A percentile compares a stretch with the other conserved stretches of the same genome.
These are phyloP conservation scores for Caenorhabditis inopinata DNA, from an alignment of 1,140 invertebrate genomes.

Conservation along the genomic window DNA sequence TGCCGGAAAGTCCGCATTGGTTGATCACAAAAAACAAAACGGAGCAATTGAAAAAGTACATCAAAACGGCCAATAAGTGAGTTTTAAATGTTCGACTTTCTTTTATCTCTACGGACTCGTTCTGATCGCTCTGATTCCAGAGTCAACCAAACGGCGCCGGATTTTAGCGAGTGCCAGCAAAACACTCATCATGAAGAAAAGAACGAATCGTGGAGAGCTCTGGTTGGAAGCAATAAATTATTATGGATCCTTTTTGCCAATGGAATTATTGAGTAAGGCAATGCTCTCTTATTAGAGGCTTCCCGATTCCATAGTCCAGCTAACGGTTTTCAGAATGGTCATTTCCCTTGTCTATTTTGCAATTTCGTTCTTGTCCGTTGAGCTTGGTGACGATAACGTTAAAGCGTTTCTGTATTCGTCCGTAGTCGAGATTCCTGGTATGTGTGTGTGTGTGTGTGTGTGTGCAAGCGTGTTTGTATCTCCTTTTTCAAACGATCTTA, in stretches of 20 bases:
- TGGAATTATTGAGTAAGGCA: neutral
- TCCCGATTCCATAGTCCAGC: no score
- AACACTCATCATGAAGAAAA: neutral
- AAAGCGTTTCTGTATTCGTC: neutral
- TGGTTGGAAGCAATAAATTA: neutral
- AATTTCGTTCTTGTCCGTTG: neutral
- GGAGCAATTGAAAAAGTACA: neutral
- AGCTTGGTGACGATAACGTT: neutral
- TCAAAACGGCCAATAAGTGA: neutral
- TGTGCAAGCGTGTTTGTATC: no score
- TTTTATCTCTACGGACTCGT: neutral
- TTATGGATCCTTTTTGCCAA: neutral
- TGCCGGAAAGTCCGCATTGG: neutral
- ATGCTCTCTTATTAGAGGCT: no score
- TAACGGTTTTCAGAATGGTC: neutral
- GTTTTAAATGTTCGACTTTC: neutral
- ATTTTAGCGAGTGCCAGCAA: neutral
- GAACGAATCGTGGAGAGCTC: neutral
- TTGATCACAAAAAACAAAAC: neutral
- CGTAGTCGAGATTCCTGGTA: neutral
- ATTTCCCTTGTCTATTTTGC: constrained; percentile 20
- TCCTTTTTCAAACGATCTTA: no score
- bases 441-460: no score
- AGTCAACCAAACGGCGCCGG: neutral
- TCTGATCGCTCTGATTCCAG: neutral